Evolutionary conservation across 2,797 vertebrate genomes (phyloP).

Genomic region (Sebastes matsubarae): DNA sequence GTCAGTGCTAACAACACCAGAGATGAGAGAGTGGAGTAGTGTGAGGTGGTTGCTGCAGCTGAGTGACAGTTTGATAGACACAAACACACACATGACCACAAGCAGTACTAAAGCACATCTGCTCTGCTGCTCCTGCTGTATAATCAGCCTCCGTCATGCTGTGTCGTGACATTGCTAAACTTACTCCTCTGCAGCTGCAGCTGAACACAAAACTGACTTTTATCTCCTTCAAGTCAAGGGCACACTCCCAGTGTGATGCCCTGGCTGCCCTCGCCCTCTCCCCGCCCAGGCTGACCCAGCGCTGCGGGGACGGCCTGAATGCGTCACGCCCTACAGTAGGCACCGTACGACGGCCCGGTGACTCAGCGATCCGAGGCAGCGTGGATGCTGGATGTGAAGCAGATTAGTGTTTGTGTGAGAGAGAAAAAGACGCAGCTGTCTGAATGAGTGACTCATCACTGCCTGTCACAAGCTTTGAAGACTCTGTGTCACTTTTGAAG

Average conservation of each 20-base stretch:
- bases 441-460: conserved; percentile 47
- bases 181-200: conserved; percentile 20
- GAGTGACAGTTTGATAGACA: conserved; percentile 3
- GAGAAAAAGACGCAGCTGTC: conserved; percentile 46
- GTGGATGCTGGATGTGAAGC: conserved; percentile 44
- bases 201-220: conserved; percentile 3
- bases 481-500: conserved; percentile 18
- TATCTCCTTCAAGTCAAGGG: conserved; percentile 35
- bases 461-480: conserved; percentile 47
- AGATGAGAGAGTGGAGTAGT: conserved; percentile 32
- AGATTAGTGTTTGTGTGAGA: conserved; percentile 21
- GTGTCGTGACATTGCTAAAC: conserved; percentile 29
- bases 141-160: conserved; percentile 18
- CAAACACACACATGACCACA: not conserved
- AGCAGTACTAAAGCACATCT: conserved; percentile 20
- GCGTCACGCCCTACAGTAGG: conserved; percentile 58
- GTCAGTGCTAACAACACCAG: conserved; percentile 26
- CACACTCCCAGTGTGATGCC: conserved; percentile 24
- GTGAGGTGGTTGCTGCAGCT: not conserved
- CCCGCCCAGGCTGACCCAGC: conserved; percentile 13
- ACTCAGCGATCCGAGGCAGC: conserved; percentile 61
- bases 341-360: conserved; percentile 46
- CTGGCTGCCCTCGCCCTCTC: conserved; percentile 23
- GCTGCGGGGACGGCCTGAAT: conserved; percentile 38
- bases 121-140: not conserved